phyloP scores from a whole-genome alignment of 2,888 invertebrate species.

The Scotopteryx bipunctaria region DNA sequence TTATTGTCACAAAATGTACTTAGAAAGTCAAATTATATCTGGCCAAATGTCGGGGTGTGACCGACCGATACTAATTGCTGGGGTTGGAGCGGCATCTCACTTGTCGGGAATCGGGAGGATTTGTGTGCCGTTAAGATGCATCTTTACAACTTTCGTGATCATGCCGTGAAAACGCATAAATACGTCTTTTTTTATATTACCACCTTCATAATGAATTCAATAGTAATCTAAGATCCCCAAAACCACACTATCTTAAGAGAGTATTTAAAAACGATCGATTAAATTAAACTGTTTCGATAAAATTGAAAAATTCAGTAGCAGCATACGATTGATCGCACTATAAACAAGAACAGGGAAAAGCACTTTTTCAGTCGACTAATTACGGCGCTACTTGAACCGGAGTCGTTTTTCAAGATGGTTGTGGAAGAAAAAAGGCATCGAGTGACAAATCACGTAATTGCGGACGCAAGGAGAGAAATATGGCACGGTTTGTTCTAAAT shows the following conservation, averaged over 20 bases:
- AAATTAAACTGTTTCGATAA: slow-evolving; percentile 34
- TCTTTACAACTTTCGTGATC: slow-evolving; percentile 63
- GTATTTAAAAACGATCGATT: slow-evolving; percentile 31
- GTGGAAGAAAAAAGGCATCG: slow-evolving; percentile 59
- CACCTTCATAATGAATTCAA: no score
- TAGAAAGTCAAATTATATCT: slow-evolving; percentile 80
- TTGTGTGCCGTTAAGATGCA: slow-evolving; percentile 69
- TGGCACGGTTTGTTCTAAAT: slow-evolving; percentile 78
- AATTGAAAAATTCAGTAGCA: slow-evolving; percentile 50
- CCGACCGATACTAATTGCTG: slow-evolving; percentile 81
- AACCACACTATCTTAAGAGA: no score
- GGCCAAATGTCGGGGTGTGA: slow-evolving; percentile 79
- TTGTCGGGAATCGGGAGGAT: slow-evolving; percentile 59
- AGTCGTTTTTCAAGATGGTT: slow-evolving; percentile 70
- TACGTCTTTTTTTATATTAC: no score
- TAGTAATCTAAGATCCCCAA: no score
- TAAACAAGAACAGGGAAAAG: slow-evolving; percentile 64
- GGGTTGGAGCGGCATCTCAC: slow-evolving; percentile 61
- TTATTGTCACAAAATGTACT: slow-evolving; percentile 79
- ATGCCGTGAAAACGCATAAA: slow-evolving; percentile 65
- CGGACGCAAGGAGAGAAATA: slow-evolving; percentile 78
- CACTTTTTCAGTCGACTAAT: slow-evolving; percentile 77
- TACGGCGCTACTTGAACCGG: slow-evolving; percentile 67
- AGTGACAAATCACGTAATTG: slow-evolving; percentile 83
- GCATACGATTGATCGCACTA: slow-evolving; percentile 56